Base-by-base conservation (phyloP, 2,888 invertebrate species). In the Plusia festucae region DNA sequence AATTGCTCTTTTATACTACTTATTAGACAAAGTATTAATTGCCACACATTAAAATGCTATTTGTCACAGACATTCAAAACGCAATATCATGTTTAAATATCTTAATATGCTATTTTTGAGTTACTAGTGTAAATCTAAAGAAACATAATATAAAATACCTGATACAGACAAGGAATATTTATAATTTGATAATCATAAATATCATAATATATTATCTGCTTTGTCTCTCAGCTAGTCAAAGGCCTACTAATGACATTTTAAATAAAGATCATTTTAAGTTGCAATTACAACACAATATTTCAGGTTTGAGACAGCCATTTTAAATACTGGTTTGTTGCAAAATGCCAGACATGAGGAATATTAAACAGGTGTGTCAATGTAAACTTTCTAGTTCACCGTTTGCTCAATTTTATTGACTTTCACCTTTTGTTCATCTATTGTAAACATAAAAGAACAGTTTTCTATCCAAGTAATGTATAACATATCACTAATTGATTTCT, bases 341-440 rank as follows among this genome's bases (percentile, higher is more conserved):
- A 51, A 30, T 8, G 30, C 9, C 18, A 27, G 44, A 16, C 32
- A 59, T 9, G 71, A 18, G 58, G 55, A 56, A 68, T 59, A 53
- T 56, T 61, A 63, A 68, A 53, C 61, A 73, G 68, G 53, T 65
- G 22, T 30, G 32, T 24, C 44, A 20, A 27, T 60, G 32, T 6
- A 53, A 40, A 63, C 70, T 75, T 75, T 75, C 75, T 69, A 75
- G 55, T 75, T 3, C 46, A 32, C 53, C 9, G 56, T 62, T 53
- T 63, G 68, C 40, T 63, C 76, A 13, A 60, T 32, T 75, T 69
- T 22, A 7, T 22, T 32, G 7, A 67, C 67, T 70, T 70, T 70
- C 60, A 71, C 70, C 6, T 20, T 44, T 16, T 59, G 15, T 20
- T 20, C n/a, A n/a, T n/a, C 9, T 30, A 30, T 2, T 9, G 30